These are phyloP conservation scores for Eumacrocentrus americanus DNA, from an alignment of 2,888 invertebrate species.

Conservation along the genomic window DNA sequence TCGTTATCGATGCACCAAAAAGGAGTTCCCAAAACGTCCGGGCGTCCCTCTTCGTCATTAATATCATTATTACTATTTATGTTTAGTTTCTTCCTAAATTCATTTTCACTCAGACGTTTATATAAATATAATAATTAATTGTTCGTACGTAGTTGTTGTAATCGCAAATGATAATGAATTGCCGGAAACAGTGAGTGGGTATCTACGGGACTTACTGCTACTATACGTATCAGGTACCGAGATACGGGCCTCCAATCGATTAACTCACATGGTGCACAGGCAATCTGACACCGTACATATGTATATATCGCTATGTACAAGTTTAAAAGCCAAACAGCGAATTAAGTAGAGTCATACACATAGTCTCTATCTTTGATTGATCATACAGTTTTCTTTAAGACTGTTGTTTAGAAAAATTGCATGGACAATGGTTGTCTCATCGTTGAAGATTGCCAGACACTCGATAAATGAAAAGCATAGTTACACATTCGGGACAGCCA, in stretches of 20 bases:
- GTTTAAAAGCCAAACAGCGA: too few species aligned
- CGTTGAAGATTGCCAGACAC: too few species aligned
- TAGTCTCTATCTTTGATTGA: too few species aligned
- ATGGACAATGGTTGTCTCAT: too few species aligned
- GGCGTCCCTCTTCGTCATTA: slow-evolving; percentile 21
- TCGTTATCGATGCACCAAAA: slow-evolving; percentile 45
- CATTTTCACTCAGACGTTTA: background rate
- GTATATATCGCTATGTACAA: slow-evolving; percentile 32
- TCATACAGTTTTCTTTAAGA: too few species aligned
- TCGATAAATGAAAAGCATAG: too few species aligned
- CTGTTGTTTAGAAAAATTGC: too few species aligned
- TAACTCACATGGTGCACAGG: slow-evolving; percentile 30
- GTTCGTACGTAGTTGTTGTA: slow-evolving; percentile 17
- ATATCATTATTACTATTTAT: background rate
- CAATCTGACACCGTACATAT: slow-evolving; percentile 27
- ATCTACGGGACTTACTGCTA: too few species aligned
- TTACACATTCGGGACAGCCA: too few species aligned
- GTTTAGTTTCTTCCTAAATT: background rate
- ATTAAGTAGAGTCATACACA: too few species aligned
- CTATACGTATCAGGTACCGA: slow-evolving; percentile 31
- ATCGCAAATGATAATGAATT: slow-evolving; percentile 33
- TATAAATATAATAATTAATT: slow-evolving; percentile 24
- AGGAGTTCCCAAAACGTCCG: slow-evolving; percentile 36
- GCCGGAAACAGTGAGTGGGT: slow-evolving; percentile 29
- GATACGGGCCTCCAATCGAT: slow-evolving; percentile 34